These are phyloP conservation scores for Drosophila neonasuta DNA, from an alignment of 2,888 invertebrate genomes.

Conservation along the genomic window DNA sequence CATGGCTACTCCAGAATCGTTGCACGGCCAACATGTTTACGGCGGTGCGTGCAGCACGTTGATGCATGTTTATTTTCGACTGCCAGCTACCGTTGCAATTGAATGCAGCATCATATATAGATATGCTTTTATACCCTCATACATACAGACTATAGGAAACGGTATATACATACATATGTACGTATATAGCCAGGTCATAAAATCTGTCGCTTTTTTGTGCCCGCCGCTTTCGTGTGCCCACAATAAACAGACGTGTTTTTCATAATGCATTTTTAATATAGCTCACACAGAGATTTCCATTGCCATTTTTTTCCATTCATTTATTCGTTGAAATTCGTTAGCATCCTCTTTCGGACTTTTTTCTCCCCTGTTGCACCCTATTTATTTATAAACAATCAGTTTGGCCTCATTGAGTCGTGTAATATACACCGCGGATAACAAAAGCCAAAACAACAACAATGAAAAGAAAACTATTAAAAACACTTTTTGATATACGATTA, in stretches of 20 bases:
- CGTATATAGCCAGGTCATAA: constrained; percentile 38
- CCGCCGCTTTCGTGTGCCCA: constrained; percentile 40
- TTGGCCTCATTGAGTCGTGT: constrained; percentile 51
- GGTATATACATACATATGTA: constrained; percentile 7
- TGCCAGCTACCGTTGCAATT: constrained; percentile 31
- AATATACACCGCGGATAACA: constrained; percentile 28
- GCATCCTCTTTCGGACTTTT: constrained; percentile 20
- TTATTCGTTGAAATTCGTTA: constrained; percentile 45
- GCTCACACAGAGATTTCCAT: constrained; percentile 44
- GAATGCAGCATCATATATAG: constrained; percentile 51
- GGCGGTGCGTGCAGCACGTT: constrained; percentile 64
- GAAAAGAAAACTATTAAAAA: constrained; percentile 5
- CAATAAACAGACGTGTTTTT: constrained; percentile 69
- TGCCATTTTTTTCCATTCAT: constrained; percentile 19
- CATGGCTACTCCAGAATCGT: constrained; percentile 50
- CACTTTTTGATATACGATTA: constrained; percentile 3
- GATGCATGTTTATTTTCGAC: constrained; percentile 68
- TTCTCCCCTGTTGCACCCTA: constrained; percentile 28
- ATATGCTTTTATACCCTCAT: neutral
- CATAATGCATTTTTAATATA: constrained; percentile 72
- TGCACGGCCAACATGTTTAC: constrained; percentile 65
- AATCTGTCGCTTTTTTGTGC: constrained; percentile 55
- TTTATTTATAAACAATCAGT: constrained; percentile 69
- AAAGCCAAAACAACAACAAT: constrained; percentile 1
- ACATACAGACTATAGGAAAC: neutral